phyloP scores from a whole-genome alignment of 2,113 vertebrate genomes.

The Sapayoa aenigma region DNA sequence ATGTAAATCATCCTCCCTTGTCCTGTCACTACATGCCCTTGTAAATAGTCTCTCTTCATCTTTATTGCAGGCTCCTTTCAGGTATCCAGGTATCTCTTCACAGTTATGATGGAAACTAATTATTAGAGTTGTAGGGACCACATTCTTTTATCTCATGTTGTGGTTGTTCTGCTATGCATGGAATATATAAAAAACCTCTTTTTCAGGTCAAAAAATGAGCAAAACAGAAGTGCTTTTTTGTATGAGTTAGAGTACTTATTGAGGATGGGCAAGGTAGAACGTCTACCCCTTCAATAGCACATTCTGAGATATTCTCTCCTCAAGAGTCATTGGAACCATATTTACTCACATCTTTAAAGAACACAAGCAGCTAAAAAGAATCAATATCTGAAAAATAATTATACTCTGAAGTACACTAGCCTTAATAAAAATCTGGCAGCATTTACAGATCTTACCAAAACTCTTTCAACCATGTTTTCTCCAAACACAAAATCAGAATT shows the following conservation, averaged over 20 bases:
- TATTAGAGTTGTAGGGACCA: not conserved
- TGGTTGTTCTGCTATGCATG: not conserved
- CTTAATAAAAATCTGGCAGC: not conserved
- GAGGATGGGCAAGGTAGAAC: not conserved
- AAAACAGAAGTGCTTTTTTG: not conserved
- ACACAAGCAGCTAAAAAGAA: not conserved
- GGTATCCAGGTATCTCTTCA: not conserved
- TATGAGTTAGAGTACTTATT: fast-evolving
- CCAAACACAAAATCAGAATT: conserved; percentile 80
- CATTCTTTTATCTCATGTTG: not conserved
- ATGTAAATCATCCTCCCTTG: not conserved
- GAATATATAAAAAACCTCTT: not conserved
- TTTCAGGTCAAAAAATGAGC: not conserved
- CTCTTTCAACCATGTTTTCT: conserved; percentile 85
- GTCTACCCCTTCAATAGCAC: not conserved
- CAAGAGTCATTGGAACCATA: not conserved
- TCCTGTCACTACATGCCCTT: not conserved
- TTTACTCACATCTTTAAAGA: not conserved
- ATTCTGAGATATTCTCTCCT: not conserved
- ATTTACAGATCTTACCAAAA: conserved; percentile 74
- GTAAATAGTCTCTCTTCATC: not conserved
- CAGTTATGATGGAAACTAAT: not conserved
- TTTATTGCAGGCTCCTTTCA: not conserved
- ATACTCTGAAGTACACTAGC: not conserved
- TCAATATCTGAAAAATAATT: not conserved